Percentiles rank a stretch among this genome's conserved stretches.
Conservation (phyloP, 1,140 invertebrate genomes). For the Idris sp. region DNA sequence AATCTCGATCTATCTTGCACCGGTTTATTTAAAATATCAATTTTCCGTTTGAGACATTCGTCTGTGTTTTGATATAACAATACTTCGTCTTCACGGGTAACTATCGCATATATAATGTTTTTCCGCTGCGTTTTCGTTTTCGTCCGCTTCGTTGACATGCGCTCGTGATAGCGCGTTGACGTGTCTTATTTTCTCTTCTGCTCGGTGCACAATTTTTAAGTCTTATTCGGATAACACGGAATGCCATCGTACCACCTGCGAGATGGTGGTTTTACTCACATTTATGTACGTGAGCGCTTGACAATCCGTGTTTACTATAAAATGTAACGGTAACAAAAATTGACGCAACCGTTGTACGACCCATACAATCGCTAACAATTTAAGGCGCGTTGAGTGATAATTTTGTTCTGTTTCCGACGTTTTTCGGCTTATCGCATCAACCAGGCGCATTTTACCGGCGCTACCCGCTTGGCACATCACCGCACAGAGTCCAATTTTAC, state of each 20-base stretch:
- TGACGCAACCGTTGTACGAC: constrained; percentile 12
- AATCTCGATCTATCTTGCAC: neutral
- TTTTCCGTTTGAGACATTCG: neutral
- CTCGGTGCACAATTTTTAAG: neutral
- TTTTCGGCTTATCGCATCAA: neutral
- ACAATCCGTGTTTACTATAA: constrained; percentile 4
- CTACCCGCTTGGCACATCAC: neutral
- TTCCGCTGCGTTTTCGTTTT: neutral
- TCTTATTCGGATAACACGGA: constrained; percentile 8
- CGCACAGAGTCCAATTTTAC: neutral
- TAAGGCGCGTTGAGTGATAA: constrained; percentile 59
- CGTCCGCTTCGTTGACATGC: constrained; percentile 19
- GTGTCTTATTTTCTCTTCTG: constrained; percentile 58
- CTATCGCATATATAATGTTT: neutral
- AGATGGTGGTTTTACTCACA: neutral
- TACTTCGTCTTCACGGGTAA: constrained; percentile 16
- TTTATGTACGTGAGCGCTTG: constrained; percentile 1
- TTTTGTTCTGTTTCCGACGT: constrained; percentile 33
- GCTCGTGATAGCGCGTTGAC: constrained; percentile 33
- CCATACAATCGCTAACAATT: constrained; percentile 54
- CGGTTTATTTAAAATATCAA: neutral
- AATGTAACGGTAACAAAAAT: constrained; percentile 41
- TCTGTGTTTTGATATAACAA: neutral
- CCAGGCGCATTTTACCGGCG: neutral
- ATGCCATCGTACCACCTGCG: constrained; percentile 2